Evolutionary conservation across 2,113 vertebrate species (phyloP), one percentile per base, ranked within the genome.

Genomic region (Passer montanus): DNA sequence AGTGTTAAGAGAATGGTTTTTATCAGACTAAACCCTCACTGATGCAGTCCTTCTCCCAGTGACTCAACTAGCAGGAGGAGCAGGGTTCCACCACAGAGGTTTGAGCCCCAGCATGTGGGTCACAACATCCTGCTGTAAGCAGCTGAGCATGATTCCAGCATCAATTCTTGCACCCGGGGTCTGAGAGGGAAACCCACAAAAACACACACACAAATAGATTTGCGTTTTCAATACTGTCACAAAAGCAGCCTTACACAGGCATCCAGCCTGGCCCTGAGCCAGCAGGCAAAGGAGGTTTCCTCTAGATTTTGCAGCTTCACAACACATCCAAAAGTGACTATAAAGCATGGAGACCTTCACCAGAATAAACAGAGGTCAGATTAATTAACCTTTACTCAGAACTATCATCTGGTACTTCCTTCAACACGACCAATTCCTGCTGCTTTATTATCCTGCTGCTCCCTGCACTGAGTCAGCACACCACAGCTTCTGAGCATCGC

Each of bases 41-140:
- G 67, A 13, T 44, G 27, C 0, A 4, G 30, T 60, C 39, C 37
- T 67, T 27, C 79, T 55, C 44, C n/a, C 23, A 11, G 49, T 24
- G 63, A 41, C 52, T 41, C 26, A 28, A 2, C 33, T 7, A 53
- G 64, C 23, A 59, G 33, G 73, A 59, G 1, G 5, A 77, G 30
- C 2, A 18, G 59, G 30, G 56, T 3, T 39, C 35, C 35, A 37
- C 35, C 0, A 7, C 31, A 55, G 37, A 52, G 31, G 68, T 30
- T 58, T 4, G 2, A 23, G 50, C 19, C 67, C 43, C 1, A 4
- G 11, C 15, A 41, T 28, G 0, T 1, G 37, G 66, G 18, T 55
- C 24, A 59, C 56, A 59, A 59, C 4, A 3, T 39, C 18, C 68
- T 46, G 14, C 37, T 30, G 16, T 24, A 46, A 66, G 72, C 55